Evolutionary conservation across 2,113 vertebrate genomes (phyloP).

Genomic region (Cervus canadensis): DNA sequence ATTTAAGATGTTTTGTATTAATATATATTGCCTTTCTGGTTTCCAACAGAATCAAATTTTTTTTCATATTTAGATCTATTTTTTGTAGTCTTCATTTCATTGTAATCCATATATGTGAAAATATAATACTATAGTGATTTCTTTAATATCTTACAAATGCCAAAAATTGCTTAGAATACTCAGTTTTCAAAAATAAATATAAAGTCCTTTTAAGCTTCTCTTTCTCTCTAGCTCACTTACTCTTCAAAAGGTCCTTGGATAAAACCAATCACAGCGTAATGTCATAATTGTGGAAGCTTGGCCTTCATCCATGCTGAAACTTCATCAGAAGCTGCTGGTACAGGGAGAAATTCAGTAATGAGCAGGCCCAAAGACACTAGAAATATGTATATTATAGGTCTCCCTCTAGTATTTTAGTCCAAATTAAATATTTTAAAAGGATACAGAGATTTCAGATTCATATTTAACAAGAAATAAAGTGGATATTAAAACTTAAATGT

Average conservation of each 20-base stretch:
- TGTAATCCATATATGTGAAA: not conserved
- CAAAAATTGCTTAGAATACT: not conserved
- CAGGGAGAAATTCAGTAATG: not conserved
- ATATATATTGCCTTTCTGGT: not conserved
- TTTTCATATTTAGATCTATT: not conserved
- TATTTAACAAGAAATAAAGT: not conserved
- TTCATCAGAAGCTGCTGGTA: not conserved
- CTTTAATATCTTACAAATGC: not conserved
- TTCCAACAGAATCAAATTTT: not conserved
- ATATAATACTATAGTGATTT: not conserved
- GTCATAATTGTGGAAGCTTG: too few relatives aligned
- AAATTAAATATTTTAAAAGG: not conserved
- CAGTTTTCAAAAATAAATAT: not conserved
- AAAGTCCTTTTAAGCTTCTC: not conserved
- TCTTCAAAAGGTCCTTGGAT: not conserved
- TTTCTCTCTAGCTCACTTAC: not conserved
- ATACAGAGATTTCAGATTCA: not conserved
- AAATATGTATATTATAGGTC: not conserved
- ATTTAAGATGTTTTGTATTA: not conserved
- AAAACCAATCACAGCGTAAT: accelerated
- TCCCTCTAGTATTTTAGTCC: not conserved
- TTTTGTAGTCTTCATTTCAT: not conserved
- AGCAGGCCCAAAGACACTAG: not conserved
- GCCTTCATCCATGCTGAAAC: too few relatives aligned
- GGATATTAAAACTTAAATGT: not conserved